A percentile compares a stretch with the other conserved stretches of the same genome.
These are phyloP conservation scores for Latrodectus geometricus DNA, from an alignment of 1,140 invertebrate genomes.

Conservation along the genomic window DNA sequence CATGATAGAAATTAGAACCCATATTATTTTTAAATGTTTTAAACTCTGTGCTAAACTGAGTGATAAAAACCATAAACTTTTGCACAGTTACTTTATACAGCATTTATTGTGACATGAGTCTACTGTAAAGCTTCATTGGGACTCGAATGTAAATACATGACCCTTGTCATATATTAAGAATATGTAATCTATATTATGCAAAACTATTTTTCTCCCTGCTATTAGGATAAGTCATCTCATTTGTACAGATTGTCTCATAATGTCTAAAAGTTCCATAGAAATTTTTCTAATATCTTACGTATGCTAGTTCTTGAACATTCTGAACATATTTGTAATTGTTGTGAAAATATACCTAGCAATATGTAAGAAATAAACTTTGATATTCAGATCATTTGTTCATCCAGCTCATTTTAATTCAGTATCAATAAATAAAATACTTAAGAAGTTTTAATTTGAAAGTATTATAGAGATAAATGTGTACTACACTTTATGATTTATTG, in stretches of 20 bases:
- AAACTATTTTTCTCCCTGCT: constrained; percentile 36
- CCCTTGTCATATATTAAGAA: background rate
- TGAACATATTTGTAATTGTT: background rate
- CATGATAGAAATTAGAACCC: constrained; percentile 44
- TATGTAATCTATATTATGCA: constrained; percentile 15
- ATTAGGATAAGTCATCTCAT: constrained; percentile 18
- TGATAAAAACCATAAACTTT: constrained; percentile 9
- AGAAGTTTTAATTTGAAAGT: too few species aligned
- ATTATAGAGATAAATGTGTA: too few species aligned
- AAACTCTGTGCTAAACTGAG: constrained; percentile 31
- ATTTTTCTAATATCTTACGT: background rate
- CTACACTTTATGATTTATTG: too few species aligned
- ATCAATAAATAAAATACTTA: too few species aligned
- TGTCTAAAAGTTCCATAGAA: background rate
- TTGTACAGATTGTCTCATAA: constrained; percentile 23
- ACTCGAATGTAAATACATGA: constrained; percentile 42
- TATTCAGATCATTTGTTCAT: too few species aligned
- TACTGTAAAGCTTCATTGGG: constrained; percentile 38
- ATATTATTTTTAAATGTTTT: constrained; percentile 43
- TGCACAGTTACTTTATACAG: constrained; percentile 32
- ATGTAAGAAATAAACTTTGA: too few species aligned
- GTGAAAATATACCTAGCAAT: background rate
- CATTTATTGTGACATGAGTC: constrained; percentile 43
- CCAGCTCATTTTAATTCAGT: too few species aligned
- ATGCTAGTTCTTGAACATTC: background rate